phyloP scores from a whole-genome alignment of 2,113 vertebrate genomes.

The Recurvirostra avosetta region DNA sequence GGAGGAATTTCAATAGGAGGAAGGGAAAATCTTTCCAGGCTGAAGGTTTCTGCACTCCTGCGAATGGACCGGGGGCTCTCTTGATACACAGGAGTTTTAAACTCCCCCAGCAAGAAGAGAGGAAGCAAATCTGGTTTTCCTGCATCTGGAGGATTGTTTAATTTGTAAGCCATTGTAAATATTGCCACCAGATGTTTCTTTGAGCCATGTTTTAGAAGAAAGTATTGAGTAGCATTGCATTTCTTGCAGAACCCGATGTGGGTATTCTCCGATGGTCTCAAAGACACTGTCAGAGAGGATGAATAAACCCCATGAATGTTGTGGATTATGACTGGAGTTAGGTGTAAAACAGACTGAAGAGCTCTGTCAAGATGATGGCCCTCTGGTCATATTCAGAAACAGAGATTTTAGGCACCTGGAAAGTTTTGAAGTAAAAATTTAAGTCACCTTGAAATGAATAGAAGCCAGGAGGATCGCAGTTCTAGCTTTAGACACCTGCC shows the following conservation, averaged over 20 bases:
- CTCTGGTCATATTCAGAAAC: background rate
- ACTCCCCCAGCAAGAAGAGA: background rate
- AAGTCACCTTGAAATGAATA: background rate
- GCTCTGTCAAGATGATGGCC: background rate
- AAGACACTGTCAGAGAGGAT: background rate
- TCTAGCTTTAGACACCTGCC: background rate
- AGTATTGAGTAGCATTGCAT: background rate
- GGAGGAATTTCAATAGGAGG: background rate
- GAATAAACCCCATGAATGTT: background rate
- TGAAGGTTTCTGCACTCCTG: background rate
- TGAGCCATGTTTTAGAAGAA: background rate
- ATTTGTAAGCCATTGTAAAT: background rate
- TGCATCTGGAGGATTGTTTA: background rate
- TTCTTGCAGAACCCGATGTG: background rate
- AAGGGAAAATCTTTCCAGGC: background rate
- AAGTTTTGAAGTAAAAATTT: background rate
- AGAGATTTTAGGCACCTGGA: background rate
- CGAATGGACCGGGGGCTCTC: accelerated
- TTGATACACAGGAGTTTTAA: background rate
- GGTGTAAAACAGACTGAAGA: background rate
- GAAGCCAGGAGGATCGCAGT: background rate
- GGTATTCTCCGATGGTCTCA: background rate
- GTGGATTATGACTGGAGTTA: background rate
- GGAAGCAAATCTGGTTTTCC: background rate
- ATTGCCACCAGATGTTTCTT: background rate